phyloP scores from a whole-genome alignment of 2,888 invertebrate genomes.

The Diachrysia chrysitis region DNA sequence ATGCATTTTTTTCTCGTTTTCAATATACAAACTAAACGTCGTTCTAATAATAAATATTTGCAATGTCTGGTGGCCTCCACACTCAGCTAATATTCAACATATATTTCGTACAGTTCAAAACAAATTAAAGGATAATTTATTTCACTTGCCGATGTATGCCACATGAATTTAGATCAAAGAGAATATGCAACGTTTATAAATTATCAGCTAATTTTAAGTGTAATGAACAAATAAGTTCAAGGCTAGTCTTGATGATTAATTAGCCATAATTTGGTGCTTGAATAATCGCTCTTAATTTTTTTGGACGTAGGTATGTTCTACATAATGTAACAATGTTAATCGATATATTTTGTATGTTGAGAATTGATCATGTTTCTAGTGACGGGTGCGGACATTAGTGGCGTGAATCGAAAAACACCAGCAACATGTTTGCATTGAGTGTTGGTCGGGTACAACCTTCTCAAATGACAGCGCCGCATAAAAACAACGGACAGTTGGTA shows the following conservation, averaged over 20 bases:
- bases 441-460: conserved; percentile 84
- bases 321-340: conserved; percentile 1
- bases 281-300: conserved; percentile 19
- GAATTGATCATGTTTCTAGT: conserved; percentile 65
- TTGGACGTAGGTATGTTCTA: background rate
- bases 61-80: conserved; percentile 54
- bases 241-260: conserved; percentile 39
- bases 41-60: conserved; percentile 36
- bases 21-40: conserved; percentile 42
- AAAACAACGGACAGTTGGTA: conserved; percentile 87
- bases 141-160: conserved; percentile 12
- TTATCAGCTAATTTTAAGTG: conserved; percentile 29
- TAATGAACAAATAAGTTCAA: conserved; percentile 42
- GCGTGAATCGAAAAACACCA: conserved; percentile 62
- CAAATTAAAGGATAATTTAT: conserved; percentile 45
- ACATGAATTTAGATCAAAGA: conserved; percentile 39
- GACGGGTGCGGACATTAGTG: conserved; percentile 65
- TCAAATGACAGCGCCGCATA: conserved; percentile 85
- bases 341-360: conserved; percentile 55
- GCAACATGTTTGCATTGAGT: conserved; percentile 86
- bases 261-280: background rate
- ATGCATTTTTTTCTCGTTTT: conserved; percentile 38
- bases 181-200: conserved; percentile 31
- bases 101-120: conserved; percentile 42
- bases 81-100: conserved; percentile 39